Conservation (phyloP, 1,140 invertebrate species). For the Aphelenchoides besseyi region DNA sequence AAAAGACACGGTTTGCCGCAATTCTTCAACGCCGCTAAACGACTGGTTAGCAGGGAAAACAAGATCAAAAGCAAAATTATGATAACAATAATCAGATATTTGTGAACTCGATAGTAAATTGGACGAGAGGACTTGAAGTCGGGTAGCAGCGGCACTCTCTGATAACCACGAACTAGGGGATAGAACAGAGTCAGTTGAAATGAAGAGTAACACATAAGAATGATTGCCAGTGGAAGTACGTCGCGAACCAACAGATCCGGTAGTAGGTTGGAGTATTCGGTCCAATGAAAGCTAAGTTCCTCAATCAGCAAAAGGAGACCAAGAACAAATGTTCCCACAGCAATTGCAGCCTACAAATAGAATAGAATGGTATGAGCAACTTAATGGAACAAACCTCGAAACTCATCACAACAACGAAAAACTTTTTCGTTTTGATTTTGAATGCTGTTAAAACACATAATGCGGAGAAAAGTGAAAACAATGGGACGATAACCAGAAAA, state of each 20-base stretch:
- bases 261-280: not conserved
- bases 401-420: conserved; percentile 3
- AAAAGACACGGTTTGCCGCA: not conserved
- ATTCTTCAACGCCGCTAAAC: not conserved
- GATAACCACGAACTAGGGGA: not conserved
- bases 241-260: not conserved
- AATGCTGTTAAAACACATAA: not conserved
- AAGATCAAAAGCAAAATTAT: not conserved
- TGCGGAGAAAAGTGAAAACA: not conserved
- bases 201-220: not conserved
- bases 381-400: too few species aligned
- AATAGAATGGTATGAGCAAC: too few species aligned
- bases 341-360: too few species aligned
- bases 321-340: not conserved
- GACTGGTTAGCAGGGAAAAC: not conserved
- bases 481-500: not conserved
- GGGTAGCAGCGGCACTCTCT: not conserved
- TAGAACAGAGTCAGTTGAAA: not conserved
- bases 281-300: not conserved
- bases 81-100: not conserved
- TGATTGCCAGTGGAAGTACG: not conserved
- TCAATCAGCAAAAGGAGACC: not conserved
- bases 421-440: not conserved
- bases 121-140: conserved; percentile 6
- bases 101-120: not conserved